Evolutionary conservation across 2,888 invertebrate species (phyloP).

Genomic region (Hoplodrina ambigua): DNA sequence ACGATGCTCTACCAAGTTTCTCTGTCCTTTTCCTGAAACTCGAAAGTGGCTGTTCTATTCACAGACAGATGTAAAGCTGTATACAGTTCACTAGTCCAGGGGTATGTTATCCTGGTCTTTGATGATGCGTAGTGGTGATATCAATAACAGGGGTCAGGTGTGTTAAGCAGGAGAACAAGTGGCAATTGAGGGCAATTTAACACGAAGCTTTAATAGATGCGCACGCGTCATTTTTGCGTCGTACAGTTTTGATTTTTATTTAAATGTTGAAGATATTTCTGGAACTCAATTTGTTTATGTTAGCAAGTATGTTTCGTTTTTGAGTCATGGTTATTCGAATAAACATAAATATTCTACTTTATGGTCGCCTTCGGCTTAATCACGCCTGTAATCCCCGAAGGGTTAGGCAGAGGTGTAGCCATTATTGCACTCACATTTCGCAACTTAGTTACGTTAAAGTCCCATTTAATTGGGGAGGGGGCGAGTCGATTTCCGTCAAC

Average conservation of each 20-base stretch:
- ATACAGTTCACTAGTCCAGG: not conserved
- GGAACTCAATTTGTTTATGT: not conserved
- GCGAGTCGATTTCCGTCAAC: too few species aligned
- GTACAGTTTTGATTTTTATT: constrained; percentile 39
- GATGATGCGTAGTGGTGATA: constrained; percentile 29
- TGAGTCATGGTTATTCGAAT: too few species aligned
- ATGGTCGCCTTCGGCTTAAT: not conserved
- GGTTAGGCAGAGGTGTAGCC: too few species aligned
- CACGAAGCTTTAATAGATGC: constrained; percentile 50
- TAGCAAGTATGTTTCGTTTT: too few species aligned
- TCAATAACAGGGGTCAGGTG: constrained; percentile 66
- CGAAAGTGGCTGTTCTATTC: not conserved
- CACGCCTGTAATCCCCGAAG: too few species aligned
- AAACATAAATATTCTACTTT: too few species aligned
- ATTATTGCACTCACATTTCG: too few species aligned
- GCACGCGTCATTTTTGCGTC: constrained; percentile 40
- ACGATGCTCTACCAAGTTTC: not conserved
- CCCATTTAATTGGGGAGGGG: too few species aligned
- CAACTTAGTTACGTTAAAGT: too few species aligned
- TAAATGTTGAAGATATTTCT: constrained; percentile 19
- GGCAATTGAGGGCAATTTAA: constrained; percentile 70
- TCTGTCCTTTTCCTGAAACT: not conserved
- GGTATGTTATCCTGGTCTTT: constrained; percentile 25
- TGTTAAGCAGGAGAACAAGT: constrained; percentile 64
- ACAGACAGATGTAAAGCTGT: not conserved